These are phyloP conservation scores for Zelostemma sp. DNA, from an alignment of 1,140 invertebrate genomes.

Conservation along the genomic window DNA sequence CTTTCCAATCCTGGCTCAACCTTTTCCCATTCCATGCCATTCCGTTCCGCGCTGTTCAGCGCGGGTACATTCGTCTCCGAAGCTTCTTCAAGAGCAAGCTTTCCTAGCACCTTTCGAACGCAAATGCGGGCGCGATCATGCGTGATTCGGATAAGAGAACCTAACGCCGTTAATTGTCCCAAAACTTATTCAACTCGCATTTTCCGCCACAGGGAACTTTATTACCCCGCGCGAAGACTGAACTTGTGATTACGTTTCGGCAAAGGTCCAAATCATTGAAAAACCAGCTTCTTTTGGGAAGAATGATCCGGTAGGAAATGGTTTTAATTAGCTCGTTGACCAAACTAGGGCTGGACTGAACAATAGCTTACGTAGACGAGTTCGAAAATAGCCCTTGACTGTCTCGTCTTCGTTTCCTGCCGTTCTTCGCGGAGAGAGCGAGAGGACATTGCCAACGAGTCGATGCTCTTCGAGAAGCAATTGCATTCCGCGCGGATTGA, in stretches of 20 bases:
- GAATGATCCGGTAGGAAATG: too few species aligned
- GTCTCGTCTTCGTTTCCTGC: conserved; percentile 26
- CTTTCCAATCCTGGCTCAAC: conserved; percentile 46
- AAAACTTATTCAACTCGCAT: too few species aligned
- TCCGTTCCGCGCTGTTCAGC: conserved; percentile 32
- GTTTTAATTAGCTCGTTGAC: conserved; percentile 60
- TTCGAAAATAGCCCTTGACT: conserved; percentile 54
- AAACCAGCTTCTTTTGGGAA: too few species aligned
- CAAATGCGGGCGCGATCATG: conserved; percentile 6
- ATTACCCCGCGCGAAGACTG: too few species aligned
- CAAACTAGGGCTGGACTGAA: conserved; percentile 60
- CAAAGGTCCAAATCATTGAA: too few species aligned
- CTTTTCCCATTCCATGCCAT: conserved; percentile 42
- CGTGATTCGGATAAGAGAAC: conserved; percentile 1
- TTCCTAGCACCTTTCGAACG: neutral
- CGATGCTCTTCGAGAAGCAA: conserved; percentile 27
- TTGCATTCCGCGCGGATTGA: neutral
- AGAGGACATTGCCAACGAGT: conserved; percentile 33
- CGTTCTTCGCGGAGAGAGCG: conserved; percentile 14
- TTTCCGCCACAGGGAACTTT: too few species aligned
- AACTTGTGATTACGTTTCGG: too few species aligned
- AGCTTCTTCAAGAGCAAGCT: conserved; percentile 2
- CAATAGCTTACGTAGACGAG: conserved; percentile 53
- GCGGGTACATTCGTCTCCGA: conserved; percentile 22
- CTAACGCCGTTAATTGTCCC: neutral